These are phyloP conservation scores for Mesopsocus fuscifrons DNA, from an alignment of 2,888 invertebrate genomes.

Conservation along the genomic window DNA sequence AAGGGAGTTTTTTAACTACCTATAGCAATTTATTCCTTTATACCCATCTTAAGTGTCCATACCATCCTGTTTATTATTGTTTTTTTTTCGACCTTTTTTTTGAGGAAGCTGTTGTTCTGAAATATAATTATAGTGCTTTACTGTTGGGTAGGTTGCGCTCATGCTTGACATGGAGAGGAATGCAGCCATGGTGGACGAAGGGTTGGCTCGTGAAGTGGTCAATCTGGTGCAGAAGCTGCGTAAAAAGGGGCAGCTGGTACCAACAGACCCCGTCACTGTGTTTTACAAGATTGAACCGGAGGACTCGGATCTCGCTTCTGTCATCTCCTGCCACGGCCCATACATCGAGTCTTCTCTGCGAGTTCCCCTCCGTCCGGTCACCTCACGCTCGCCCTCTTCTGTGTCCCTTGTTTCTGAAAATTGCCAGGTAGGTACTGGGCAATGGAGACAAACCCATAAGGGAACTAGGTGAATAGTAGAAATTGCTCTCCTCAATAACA, in stretches of 20 bases:
- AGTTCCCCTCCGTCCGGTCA: conserved; percentile 43
- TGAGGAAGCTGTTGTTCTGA: too few relatives aligned
- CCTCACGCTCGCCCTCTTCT: conserved; percentile 29
- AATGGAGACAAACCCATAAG: neutral
- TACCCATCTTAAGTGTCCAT: too few relatives aligned
- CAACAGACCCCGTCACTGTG: conserved; percentile 74
- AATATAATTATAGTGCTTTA: too few relatives aligned
- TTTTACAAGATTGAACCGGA: conserved; percentile 45
- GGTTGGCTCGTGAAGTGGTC: conserved; percentile 84
- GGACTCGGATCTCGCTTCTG: conserved; percentile 38
- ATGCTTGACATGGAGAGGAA: conserved; percentile 78
- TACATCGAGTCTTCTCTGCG: conserved; percentile 71
- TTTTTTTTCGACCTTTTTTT: too few relatives aligned
- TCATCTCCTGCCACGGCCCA: conserved; percentile 47
- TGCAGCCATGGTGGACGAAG: conserved; percentile 82
- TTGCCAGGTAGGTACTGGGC: neutral
- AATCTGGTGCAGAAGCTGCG: conserved; percentile 91
- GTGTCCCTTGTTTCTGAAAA: conserved; percentile 47
- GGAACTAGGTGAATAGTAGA: too few relatives aligned
- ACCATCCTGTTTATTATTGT: too few relatives aligned
- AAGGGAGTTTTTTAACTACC: too few relatives aligned
- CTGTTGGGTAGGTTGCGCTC: conserved; percentile 63
- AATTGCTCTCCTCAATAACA: too few relatives aligned
- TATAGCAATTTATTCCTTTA: too few relatives aligned
- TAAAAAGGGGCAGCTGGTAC: conserved; percentile 84